phyloP scores from a whole-genome alignment of 2,113 vertebrate species.

The Bucco capensis region DNA sequence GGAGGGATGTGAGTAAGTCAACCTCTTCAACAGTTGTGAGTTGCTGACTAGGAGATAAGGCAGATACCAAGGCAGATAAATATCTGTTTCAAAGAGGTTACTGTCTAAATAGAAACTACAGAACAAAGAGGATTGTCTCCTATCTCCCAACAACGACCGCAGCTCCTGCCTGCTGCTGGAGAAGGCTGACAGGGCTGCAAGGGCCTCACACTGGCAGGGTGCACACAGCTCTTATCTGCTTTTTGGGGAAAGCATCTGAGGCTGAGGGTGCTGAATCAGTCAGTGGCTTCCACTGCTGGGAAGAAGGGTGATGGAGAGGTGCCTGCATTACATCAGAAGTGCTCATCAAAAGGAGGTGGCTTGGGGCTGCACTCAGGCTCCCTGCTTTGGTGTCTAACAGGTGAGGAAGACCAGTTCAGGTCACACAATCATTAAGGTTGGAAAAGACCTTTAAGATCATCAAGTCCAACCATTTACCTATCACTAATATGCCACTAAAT shows the following conservation, averaged over 20 bases:
- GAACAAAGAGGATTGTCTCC: background rate
- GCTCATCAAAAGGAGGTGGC: background rate
- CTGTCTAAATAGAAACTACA: background rate
- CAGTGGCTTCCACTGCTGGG: background rate
- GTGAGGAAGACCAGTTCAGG: too few species aligned
- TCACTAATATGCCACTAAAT: too few species aligned
- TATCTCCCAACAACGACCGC: background rate
- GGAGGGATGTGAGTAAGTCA: background rate
- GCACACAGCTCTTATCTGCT: background rate
- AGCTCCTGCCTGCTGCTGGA: background rate
- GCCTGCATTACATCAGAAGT: background rate
- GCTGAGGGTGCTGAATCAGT: background rate
- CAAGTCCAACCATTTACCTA: too few species aligned
- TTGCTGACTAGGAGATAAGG: constrained; percentile 20
- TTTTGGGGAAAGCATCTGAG: background rate
- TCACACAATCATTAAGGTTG: too few species aligned
- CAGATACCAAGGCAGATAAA: constrained; percentile 46
- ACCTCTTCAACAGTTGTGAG: background rate
- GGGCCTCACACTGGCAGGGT: background rate
- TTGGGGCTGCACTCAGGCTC: background rate
- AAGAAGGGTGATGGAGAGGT: accelerated
- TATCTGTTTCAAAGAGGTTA: constrained; percentile 19
- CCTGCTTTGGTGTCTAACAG: background rate
- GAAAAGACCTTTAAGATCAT: too few species aligned
- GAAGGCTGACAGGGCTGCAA: background rate